These are phyloP conservation scores for Oreotrochilus melanogaster DNA, from an alignment of 2,113 vertebrate species.

Conservation along the genomic window DNA sequence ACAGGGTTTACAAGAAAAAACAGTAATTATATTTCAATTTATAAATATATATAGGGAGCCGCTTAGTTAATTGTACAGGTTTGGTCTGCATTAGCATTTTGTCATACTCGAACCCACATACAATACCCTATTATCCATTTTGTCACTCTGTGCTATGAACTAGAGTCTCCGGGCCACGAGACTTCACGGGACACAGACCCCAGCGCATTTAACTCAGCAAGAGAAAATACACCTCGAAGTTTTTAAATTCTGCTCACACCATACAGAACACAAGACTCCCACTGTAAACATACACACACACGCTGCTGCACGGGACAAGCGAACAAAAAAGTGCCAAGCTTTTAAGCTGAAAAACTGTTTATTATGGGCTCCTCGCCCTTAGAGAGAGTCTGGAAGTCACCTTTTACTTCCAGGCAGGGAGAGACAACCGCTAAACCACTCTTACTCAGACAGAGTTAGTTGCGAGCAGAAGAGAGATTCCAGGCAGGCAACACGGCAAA, in stretches of 20 bases:
- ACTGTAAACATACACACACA: neutral
- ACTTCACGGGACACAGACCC: conserved; percentile 3
- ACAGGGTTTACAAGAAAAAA: neutral
- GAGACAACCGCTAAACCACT: neutral
- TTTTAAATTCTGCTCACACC: neutral
- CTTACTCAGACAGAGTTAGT: neutral
- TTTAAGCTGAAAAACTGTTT: neutral
- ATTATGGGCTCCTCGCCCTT: neutral
- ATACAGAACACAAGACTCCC: accelerated
- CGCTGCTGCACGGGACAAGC: neutral
- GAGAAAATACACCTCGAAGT: neutral
- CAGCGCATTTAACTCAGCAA: neutral
- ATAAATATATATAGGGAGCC: neutral
- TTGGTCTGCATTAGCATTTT: conserved; percentile 38
- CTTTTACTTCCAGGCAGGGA: neutral
- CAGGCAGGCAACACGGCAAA: conserved; percentile 2
- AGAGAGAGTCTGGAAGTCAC: conserved; percentile 11
- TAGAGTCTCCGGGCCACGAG: neutral
- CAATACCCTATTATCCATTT: conserved; percentile 35
- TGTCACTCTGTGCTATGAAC: neutral
- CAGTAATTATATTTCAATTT: neutral
- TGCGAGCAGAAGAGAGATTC: neutral
- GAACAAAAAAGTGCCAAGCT: neutral
- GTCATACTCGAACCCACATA: neutral
- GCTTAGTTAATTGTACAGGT: neutral